A percentile compares a stretch with the other conserved stretches of the same genome.
phyloP scores from a whole-genome alignment of 2,888 invertebrate species.

The Blastobasis lacticolella region DNA sequence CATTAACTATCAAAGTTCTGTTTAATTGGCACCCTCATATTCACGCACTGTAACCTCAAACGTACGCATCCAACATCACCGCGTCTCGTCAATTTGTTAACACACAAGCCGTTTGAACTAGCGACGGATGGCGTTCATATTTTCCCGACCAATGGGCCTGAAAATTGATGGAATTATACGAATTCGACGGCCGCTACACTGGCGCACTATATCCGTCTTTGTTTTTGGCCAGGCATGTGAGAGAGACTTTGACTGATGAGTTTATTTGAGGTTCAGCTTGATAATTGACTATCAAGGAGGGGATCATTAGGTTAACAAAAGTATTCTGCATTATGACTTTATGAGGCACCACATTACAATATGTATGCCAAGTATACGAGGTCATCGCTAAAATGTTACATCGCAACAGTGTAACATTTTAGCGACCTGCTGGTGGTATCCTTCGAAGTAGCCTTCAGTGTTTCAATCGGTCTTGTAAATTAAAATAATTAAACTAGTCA shows the following conservation, averaged over 20 bases:
- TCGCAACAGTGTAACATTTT: too few relatives aligned
- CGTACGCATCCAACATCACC: too few relatives aligned
- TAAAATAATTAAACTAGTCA: too few relatives aligned
- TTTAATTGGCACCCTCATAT: too few relatives aligned
- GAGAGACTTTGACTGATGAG: not conserved
- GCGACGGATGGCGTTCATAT: slow-evolving; percentile 40
- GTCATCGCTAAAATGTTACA: too few relatives aligned
- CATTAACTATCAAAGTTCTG: too few relatives aligned
- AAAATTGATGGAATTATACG: slow-evolving; percentile 51
- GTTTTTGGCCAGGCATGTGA: not conserved
- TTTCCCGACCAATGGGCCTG: slow-evolving; percentile 49
- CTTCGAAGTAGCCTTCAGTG: too few relatives aligned
- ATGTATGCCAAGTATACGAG: too few relatives aligned
- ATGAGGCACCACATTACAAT: too few relatives aligned
- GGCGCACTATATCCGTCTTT: not conserved
- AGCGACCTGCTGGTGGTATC: too few relatives aligned
- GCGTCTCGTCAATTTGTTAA: slow-evolving; percentile 27
- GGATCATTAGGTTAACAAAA: not conserved
- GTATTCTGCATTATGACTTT: not conserved
- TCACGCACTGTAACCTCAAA: too few relatives aligned
- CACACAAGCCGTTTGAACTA: slow-evolving; percentile 49
- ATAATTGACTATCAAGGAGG: not conserved
- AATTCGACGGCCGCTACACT: slow-evolving; percentile 11
- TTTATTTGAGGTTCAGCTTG: not conserved
- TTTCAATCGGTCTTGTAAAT: too few relatives aligned